phyloP scores from a whole-genome alignment of 2,888 invertebrate species.

The Athalia circularis region DNA sequence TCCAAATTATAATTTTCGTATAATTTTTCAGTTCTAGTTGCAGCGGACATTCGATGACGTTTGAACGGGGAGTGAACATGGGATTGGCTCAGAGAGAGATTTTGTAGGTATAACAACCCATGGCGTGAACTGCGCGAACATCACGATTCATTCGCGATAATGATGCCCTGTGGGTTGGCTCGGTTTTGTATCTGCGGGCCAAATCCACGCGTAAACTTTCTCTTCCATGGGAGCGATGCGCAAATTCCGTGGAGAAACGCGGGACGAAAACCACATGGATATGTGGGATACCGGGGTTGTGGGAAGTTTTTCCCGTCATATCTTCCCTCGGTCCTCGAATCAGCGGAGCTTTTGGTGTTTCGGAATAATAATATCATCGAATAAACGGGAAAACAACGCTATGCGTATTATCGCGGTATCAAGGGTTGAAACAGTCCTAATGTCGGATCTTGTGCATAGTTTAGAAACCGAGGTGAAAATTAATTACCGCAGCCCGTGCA shows the following conservation, averaged over 20 bases:
- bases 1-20: too few relatives aligned
- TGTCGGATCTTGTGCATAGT: conserved; percentile 41
- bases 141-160: conserved; percentile 48
- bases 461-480: conserved; percentile 6
- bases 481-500: conserved; percentile 9
- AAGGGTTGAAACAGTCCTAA: not conserved
- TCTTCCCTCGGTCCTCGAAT: not conserved
- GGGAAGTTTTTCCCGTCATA: conserved; percentile 7
- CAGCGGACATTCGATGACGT: too few relatives aligned
- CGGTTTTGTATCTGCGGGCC: too few relatives aligned
- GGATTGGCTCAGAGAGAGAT: conserved; percentile 34
- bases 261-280: too few relatives aligned
- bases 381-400: not conserved
- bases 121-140: conserved; percentile 22
- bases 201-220: too few relatives aligned
- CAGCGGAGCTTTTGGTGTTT: not conserved
- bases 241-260: too few relatives aligned
- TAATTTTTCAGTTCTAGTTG: too few relatives aligned
- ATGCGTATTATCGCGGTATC: too few relatives aligned
- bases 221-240: too few relatives aligned
- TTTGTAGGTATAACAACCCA: not conserved
- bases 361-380: conserved; percentile 19
- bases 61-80: not conserved
- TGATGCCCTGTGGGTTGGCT: conserved; percentile 19
- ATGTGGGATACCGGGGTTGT: not conserved